Evolutionary conservation across 2,888 invertebrate species (phyloP), one percentile per base, ranked within the genome.

Genomic region (Campoletis raptor): DNA sequence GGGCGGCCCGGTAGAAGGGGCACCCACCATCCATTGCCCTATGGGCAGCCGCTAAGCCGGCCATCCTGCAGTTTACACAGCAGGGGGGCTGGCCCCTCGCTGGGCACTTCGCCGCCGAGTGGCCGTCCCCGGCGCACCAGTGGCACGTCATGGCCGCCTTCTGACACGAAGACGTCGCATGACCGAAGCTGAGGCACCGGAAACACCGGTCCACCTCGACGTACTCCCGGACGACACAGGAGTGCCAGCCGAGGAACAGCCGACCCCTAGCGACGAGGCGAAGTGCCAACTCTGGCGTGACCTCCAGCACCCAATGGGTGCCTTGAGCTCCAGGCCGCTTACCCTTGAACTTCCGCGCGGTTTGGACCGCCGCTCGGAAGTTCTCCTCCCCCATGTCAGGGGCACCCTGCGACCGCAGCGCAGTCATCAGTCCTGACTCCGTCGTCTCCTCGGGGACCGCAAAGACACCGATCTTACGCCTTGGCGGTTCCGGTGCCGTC

Each of bases 281-380:
- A 54, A 4, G 9, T 0, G 77, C 66, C 9, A 77, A 8, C 36
- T 36, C 66, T 2, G 66, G 66, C 5, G 30, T 30, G 0, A 37
- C 66, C 42, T 76, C 76, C 15, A 76, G 45, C 6, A 76, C 64
- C 61, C 64, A 76, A 24, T 76, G 21, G 30, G 7, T 10, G 9
- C 24, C 76, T 7, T 36, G 42, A 7, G 64, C 12, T 5, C 45
- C 61, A 4, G 10, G 61, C 15, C 42, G 21, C 18, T 2, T 45
- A 4, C 18, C 64, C 0, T 42, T 2, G 36, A 66, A 12, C 37
- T 52, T 77, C 9, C 66, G 52, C 3, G 48, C 21, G 15, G 66
- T 9, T 45, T 48, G 40, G 3, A 76, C 74, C 21, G 57, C 8
- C 24, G 24, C 61, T 0, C 76, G 64, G 15, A 76, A 45, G 0